Conservation (phyloP, 2,113 vertebrate genomes). For the Mustelus asterias region DNA sequence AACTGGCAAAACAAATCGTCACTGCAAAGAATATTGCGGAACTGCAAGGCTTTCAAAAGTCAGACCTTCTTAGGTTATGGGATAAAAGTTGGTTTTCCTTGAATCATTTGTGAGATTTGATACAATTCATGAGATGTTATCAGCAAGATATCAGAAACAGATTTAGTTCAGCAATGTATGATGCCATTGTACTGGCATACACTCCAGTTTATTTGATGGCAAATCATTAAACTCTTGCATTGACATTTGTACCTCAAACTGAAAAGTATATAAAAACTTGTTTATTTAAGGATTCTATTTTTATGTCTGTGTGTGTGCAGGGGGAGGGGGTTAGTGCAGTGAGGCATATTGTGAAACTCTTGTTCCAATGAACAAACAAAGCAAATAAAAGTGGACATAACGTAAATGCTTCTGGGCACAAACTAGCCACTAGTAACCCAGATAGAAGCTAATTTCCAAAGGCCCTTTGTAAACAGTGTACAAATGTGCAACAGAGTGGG, state of each 20-base stretch:
- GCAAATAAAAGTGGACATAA: not conserved
- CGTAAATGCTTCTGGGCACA: not conserved
- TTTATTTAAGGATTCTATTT: not conserved
- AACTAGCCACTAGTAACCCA: not conserved
- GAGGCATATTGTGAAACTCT: not conserved
- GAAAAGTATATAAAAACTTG: not conserved
- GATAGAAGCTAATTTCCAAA: not conserved
- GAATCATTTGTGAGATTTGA: not conserved
- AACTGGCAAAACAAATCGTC: not conserved
- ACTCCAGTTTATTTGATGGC: not conserved
- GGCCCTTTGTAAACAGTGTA: not conserved
- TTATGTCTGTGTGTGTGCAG: not conserved
- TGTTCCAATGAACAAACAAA: not conserved
- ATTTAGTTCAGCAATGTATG: not conserved
- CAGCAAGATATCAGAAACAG: not conserved
- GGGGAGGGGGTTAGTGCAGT: not conserved
- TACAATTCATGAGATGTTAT: not conserved
- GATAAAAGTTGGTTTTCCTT: not conserved
- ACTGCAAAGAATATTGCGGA: not conserved
- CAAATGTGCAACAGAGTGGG: not conserved
- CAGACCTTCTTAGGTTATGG: not conserved
- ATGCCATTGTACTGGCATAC: not conserved
- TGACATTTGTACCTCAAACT: not conserved
- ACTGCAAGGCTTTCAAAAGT: not conserved
- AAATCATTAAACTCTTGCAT: not conserved